phyloP scores from a whole-genome alignment of 1,140 invertebrate species.

The Oncopeltus fasciatus region DNA sequence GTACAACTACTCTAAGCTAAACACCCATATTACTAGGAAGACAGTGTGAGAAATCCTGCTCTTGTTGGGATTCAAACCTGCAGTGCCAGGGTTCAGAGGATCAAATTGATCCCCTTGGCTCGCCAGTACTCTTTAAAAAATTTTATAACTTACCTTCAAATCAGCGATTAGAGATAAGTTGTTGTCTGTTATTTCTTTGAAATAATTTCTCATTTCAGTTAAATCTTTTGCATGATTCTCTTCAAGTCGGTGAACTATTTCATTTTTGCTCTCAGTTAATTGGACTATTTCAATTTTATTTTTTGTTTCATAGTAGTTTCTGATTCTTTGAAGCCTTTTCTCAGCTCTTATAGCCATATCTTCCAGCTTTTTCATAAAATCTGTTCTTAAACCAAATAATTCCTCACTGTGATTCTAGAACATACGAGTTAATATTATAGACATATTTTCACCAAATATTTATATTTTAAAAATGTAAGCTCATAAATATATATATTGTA shows the following conservation, averaged over 20 bases:
- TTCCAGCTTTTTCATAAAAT: slow-evolving; percentile 57
- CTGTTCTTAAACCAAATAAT: slow-evolving; percentile 45
- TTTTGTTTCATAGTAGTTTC: slow-evolving; percentile 57
- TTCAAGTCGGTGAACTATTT: slow-evolving; percentile 64
- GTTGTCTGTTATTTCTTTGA: slow-evolving; percentile 83
- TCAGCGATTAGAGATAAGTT: slow-evolving; percentile 71
- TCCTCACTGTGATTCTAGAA: slow-evolving; percentile 40
- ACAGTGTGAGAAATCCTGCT: too few relatives aligned
- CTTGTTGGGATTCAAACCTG: too few relatives aligned
- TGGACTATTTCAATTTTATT: slow-evolving; percentile 66
- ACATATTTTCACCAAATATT: too few relatives aligned
- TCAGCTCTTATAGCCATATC: slow-evolving; percentile 72
- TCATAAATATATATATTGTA: too few relatives aligned
- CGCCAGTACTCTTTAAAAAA: too few relatives aligned
- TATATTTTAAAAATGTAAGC: too few relatives aligned
- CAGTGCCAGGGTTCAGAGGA: too few relatives aligned
- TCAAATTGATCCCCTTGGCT: too few relatives aligned
- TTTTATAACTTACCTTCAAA: slow-evolving; percentile 59
- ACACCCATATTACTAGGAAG: too few relatives aligned
- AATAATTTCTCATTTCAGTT: slow-evolving; percentile 80
- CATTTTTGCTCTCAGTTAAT: slow-evolving; percentile 79
- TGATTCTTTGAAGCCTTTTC: slow-evolving; percentile 54
- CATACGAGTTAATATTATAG: too few relatives aligned
- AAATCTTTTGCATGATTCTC: slow-evolving; percentile 72
- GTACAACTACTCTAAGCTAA: too few relatives aligned